A percentile compares a stretch with the other conserved stretches of the same genome.
Evolutionary conservation across 1,140 invertebrate species (phyloP).

Genomic region (Temnothorax curvispinosus): DNA sequence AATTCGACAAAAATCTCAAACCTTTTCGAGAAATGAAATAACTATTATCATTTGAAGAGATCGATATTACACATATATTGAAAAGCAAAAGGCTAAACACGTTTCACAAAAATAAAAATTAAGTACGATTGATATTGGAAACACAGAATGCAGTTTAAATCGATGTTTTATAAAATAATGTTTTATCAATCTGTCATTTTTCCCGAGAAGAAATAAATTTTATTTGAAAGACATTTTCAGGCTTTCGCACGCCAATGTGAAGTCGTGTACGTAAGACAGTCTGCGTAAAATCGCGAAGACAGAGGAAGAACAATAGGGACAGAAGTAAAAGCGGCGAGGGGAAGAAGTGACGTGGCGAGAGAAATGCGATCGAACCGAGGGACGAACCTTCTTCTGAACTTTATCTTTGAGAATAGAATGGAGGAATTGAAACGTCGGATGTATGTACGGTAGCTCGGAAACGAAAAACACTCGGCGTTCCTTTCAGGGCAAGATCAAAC

Average conservation of each 20-base stretch:
- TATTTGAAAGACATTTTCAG: constrained; percentile 12
- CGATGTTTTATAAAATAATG: background rate
- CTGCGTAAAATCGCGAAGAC: background rate
- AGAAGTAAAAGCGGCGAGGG: background rate
- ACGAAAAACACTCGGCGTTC: constrained; percentile 24
- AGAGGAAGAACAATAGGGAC: background rate
- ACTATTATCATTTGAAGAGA: background rate
- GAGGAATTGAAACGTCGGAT: constrained; percentile 45
- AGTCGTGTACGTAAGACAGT: background rate
- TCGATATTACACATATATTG: background rate
- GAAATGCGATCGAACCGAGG: constrained; percentile 32
- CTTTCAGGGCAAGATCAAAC: constrained; percentile 26
- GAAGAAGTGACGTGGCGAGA: constrained; percentile 26
- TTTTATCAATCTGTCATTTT: background rate
- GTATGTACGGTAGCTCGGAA: background rate
- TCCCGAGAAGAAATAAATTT: background rate
- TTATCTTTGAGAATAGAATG: constrained; percentile 42
- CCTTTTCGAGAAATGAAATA: background rate
- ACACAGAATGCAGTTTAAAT: background rate
- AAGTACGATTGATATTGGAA: background rate
- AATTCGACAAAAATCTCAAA: background rate
- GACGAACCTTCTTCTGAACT: constrained; percentile 32
- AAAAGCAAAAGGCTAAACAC: background rate
- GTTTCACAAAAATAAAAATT: background rate
- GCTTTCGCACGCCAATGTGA: background rate